Conservation (phyloP, 1,140 invertebrate species). For the Monomorium pharaonis region DNA sequence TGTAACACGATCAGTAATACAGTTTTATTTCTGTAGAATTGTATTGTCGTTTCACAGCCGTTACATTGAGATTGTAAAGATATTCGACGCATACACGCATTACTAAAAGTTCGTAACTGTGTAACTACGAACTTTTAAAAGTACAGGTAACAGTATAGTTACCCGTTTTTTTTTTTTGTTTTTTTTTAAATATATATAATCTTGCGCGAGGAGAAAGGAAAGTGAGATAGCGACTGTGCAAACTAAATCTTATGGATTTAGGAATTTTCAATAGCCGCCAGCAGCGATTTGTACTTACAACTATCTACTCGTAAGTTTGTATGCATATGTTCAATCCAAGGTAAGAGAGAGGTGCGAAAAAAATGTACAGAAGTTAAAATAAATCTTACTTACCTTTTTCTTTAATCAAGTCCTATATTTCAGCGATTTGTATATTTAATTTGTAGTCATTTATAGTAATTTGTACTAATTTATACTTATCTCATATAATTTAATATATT, state of each 20-base stretch:
- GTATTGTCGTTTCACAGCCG: constrained; percentile 32
- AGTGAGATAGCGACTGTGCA: constrained; percentile 37
- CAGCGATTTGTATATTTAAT: background rate
- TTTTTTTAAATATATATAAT: background rate
- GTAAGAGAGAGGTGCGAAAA: constrained; percentile 22
- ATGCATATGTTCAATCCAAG: constrained; percentile 1
- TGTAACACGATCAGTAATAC: constrained; percentile 38
- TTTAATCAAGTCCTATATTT: constrained; percentile 20
- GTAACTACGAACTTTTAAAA: constrained; percentile 13
- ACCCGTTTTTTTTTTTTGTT: background rate
- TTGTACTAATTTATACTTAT: constrained; percentile 15
- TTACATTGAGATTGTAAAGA: constrained; percentile 41
- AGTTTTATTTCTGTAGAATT: constrained; percentile 31
- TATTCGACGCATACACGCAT: constrained; percentile 11
- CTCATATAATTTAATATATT: background rate
- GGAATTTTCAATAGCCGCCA: background rate
- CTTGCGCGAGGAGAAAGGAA: constrained; percentile 35
- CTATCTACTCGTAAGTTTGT: constrained; percentile 40
- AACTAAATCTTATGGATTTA: constrained; percentile 8
- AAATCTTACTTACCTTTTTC: constrained; percentile 59
- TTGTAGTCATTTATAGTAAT: constrained; percentile 8
- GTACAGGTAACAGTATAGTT: background rate
- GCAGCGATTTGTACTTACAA: constrained; percentile 47
- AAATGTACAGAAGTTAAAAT: constrained; percentile 38
- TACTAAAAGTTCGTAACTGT: constrained; percentile 21